Evolutionary conservation across 2,113 vertebrate species (phyloP), one percentile per base, ranked within the genome.

Genomic region (Nyctibius bracteatus): DNA sequence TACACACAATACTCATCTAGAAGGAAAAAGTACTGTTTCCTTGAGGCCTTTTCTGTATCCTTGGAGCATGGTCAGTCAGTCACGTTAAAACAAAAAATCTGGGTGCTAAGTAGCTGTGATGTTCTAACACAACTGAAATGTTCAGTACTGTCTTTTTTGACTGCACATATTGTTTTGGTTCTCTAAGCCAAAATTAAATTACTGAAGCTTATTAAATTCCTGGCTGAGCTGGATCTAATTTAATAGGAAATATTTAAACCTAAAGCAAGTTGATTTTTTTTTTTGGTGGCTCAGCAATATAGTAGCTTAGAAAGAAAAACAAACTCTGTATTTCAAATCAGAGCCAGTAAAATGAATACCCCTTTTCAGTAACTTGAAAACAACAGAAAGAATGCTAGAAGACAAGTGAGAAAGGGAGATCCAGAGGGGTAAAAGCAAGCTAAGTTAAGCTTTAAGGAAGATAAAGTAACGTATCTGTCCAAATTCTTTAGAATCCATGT

Each of bases 191-290:
- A 85, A 91, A 96, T 96, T 93, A 97, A 87, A 96, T 96, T 87
- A 88, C 66, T 74, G 80, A 73, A 68, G 92, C 68, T 90, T 79
- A 89, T 96, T 97, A 97, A 94, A 95, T 95, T 62, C 90, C 30
- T 63, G 77, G 43, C 93, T 86, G 79, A 90, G 79, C 75, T 88
- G 90, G 95, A 84, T 92, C 61, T 93, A 96, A 94, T 97, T 94
- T 96, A 94, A 95, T 54, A 93, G 37, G 83, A 96, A 97, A 94
- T 94, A 95, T 74, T 97, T 97, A 97, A 97, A 97, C 77, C 80
- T 92, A 95, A 96, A 95, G 94, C 91, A 91, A 96, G 41, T 84
- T 94, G 46, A 43, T 67, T 77, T 62, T 55, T 82, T 86, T 81
- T 86, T 85, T 14, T 88, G 19, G 61, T 31, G 81, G 83, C 55